phyloP scores from a whole-genome alignment of 2,113 vertebrate genomes.

The human region GRCh38 chr2:187912001-187912500 shows the following conservation, averaged over 20 bases:
- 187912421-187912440: neutral
- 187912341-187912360: neutral
- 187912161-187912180: neutral
- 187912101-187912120: too few relatives aligned
- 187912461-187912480: neutral
- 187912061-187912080: too few relatives aligned
- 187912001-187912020: too few relatives aligned
- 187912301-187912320: too few relatives aligned
- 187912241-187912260: too few relatives aligned
- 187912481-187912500: neutral
- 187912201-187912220: neutral
- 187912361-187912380: neutral
- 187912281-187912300: too few relatives aligned
- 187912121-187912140: too few relatives aligned
- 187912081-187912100: too few relatives aligned
- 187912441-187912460: neutral
- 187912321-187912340: neutral
- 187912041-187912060: too few relatives aligned
- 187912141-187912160: neutral
- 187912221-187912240: too few relatives aligned
- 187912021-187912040: too few relatives aligned
- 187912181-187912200: neutral
- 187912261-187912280: too few relatives aligned
- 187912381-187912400: neutral
- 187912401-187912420: neutral